A percentile compares a stretch with the other conserved stretches of the same genome.
phyloP scores from a whole-genome alignment of 2,797 vertebrate genomes.

The Cryptoprocta ferox region DNA sequence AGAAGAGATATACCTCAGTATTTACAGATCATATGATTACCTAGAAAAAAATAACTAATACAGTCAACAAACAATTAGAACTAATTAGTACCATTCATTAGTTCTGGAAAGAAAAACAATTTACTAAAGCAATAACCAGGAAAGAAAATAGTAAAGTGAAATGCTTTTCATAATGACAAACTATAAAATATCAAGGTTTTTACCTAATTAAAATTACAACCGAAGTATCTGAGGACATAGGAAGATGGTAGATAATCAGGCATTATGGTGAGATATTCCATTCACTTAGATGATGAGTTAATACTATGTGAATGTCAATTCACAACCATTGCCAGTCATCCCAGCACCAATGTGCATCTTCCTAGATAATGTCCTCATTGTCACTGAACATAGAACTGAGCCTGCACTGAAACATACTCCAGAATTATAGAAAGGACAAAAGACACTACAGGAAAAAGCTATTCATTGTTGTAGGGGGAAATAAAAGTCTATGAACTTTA shows the following conservation, averaged over 20 bases:
- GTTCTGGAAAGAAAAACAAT: background rate
- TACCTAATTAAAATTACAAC: background rate
- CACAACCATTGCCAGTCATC: accelerated
- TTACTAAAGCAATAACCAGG: background rate
- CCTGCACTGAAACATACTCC: background rate
- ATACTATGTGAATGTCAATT: background rate
- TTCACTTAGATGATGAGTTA: background rate
- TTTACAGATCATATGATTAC: background rate
- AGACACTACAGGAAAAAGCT: background rate
- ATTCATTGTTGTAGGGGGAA: background rate
- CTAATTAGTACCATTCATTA: background rate
- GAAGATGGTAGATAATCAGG: background rate
- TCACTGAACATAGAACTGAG: background rate
- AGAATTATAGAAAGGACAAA: background rate
- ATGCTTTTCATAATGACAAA: background rate
- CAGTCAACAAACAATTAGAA: background rate
- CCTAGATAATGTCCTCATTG: background rate
- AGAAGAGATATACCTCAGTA: background rate
- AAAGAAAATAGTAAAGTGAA: background rate
- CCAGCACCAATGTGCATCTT: too few species aligned
- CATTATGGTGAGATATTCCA: background rate
- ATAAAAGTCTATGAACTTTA: background rate
- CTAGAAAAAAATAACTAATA: background rate
- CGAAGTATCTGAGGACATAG: background rate
- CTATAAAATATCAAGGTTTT: background rate